phyloP scores from a whole-genome alignment of 2,888 invertebrate species.

The Cryptocephalus primarius region DNA sequence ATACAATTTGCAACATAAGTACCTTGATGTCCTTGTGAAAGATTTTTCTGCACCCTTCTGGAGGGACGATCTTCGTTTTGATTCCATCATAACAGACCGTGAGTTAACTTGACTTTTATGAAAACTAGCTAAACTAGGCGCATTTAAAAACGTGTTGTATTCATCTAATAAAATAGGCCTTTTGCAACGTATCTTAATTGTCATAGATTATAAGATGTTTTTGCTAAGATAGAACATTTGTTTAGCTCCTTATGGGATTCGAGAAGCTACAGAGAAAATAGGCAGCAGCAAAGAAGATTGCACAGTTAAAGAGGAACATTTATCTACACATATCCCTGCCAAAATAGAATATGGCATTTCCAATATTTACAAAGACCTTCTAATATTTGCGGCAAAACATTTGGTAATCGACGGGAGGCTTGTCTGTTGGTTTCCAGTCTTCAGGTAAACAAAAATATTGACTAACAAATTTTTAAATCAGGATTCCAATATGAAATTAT shows the following conservation, averaged over 20 bases:
- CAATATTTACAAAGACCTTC: conserved; percentile 72
- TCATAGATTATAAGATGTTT: background rate
- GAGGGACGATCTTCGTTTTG: conserved; percentile 59
- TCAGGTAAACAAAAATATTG: conserved; percentile 44
- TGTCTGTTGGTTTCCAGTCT: conserved; percentile 93
- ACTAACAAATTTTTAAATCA: background rate
- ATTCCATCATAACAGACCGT: conserved; percentile 96
- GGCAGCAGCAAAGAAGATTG: conserved; percentile 54
- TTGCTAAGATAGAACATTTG: too few relatives aligned
- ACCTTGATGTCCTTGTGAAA: conserved; percentile 81
- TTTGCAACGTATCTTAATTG: too few relatives aligned
- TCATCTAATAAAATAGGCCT: too few relatives aligned
- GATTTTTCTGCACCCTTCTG: conserved; percentile 83
- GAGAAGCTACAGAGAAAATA: conserved; percentile 84
- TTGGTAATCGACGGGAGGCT: conserved; percentile 67
- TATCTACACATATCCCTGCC: conserved; percentile 64
- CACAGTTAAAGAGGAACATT: conserved; percentile 52
- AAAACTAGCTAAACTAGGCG: too few relatives aligned
- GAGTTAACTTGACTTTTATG: conserved; percentile 29
- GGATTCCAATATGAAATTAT: background rate
- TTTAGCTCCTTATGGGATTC: conserved; percentile 92
- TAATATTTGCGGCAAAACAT: conserved; percentile 70
- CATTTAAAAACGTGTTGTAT: too few relatives aligned
- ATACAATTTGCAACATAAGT: conserved; percentile 64
- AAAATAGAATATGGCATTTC: conserved; percentile 78